Percentiles rank a stretch among this genome's conserved stretches.
These are phyloP conservation scores for Alligator sinensis DNA, from an alignment of 2,113 vertebrate genomes.

Conservation along the genomic window DNA sequence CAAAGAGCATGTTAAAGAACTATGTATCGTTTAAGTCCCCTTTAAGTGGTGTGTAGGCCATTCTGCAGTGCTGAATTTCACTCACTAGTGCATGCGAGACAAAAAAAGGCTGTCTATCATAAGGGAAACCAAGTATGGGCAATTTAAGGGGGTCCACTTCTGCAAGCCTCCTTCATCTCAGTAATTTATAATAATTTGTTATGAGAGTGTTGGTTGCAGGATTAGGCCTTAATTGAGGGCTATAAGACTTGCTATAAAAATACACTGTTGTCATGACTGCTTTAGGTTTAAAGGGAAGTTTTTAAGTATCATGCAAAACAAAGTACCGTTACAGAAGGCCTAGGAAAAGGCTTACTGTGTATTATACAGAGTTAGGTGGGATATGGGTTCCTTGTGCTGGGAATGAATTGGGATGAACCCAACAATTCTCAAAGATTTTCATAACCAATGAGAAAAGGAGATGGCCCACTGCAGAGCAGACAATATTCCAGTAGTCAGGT, in stretches of 20 bases:
- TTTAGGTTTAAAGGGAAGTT: slow-evolving; percentile 25
- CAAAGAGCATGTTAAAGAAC: background rate
- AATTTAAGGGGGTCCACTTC: background rate
- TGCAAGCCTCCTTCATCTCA: background rate
- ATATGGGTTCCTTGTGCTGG: too few relatives aligned
- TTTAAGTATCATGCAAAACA: slow-evolving; percentile 23
- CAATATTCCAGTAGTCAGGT: too few relatives aligned
- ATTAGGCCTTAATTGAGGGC: background rate
- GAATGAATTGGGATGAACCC: too few relatives aligned
- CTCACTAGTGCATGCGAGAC: background rate
- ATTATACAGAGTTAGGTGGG: background rate
- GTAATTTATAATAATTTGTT: background rate
- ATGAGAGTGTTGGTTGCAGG: background rate
- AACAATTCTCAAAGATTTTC: too few relatives aligned
- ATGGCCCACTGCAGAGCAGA: too few relatives aligned
- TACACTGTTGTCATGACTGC: slow-evolving; percentile 41
- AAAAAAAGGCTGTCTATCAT: background rate
- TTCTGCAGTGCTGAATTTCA: background rate
- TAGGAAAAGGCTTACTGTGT: slow-evolving; percentile 37
- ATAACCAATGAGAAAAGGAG: too few relatives aligned
- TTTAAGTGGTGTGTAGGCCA: background rate
- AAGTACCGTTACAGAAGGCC: slow-evolving; percentile 52
- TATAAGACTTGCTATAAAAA: slow-evolving; percentile 22
- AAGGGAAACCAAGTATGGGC: background rate
- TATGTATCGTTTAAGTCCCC: background rate